These are phyloP conservation scores for Tetramorium simillimum DNA, from an alignment of 1,140 invertebrate genomes.

Conservation along the genomic window DNA sequence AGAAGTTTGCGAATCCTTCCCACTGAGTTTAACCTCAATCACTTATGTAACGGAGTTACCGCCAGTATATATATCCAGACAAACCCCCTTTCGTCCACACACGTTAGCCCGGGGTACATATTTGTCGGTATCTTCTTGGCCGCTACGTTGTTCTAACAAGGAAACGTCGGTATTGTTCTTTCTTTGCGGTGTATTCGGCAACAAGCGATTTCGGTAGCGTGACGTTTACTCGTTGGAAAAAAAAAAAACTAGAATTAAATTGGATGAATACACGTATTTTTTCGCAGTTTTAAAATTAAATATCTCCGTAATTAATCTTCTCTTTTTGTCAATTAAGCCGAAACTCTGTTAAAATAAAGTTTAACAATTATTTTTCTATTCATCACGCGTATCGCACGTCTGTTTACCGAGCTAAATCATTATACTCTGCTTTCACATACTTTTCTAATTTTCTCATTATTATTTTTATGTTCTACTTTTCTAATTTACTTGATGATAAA, in stretches of 20 bases:
- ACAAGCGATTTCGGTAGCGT: background rate
- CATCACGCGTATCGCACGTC: background rate
- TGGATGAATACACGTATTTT: background rate
- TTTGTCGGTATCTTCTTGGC: constrained; percentile 29
- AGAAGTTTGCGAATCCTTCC: constrained; percentile 68
- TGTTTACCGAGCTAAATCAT: background rate
- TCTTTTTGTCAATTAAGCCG: background rate
- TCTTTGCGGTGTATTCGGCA: background rate
- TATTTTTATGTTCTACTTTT: background rate
- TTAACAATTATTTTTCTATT: background rate
- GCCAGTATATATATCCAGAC: constrained; percentile 21
- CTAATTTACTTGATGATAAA: no score
- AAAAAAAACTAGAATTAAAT: background rate
- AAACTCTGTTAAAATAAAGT: background rate
- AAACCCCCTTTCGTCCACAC: constrained; percentile 21
- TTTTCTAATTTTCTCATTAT: background rate
- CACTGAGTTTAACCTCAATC: constrained; percentile 67
- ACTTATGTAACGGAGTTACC: constrained; percentile 65
- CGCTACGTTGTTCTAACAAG: constrained; percentile 1
- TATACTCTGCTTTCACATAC: background rate
- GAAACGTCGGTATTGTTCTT: constrained; percentile 7
- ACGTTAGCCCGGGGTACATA: constrained; percentile 30
- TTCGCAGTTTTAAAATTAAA: background rate
- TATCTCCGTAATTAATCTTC: background rate
- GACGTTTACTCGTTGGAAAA: background rate